Evolutionary conservation across 1,140 invertebrate genomes (phyloP).

Genomic region (Branchinecta lynchi): DNA sequence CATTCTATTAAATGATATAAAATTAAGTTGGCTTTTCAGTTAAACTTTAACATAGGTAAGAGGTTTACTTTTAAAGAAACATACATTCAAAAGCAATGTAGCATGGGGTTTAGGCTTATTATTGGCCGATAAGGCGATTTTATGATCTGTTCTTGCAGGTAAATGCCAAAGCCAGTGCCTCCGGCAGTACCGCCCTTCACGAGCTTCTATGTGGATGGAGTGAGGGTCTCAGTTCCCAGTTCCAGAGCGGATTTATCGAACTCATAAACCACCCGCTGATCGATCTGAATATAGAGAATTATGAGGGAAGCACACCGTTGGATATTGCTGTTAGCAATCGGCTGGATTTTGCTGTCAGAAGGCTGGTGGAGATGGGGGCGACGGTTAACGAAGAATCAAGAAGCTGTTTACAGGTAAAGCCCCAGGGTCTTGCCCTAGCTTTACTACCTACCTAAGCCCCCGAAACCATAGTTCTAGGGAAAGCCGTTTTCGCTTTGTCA

Average conservation of each 20-base stretch:
- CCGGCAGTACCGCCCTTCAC: constrained; percentile 17
- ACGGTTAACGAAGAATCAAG: constrained; percentile 16
- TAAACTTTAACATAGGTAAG: too few relatives aligned
- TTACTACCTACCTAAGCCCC: too few relatives aligned
- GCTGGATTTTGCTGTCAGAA: constrained; percentile 12
- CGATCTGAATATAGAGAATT: constrained; percentile 16
- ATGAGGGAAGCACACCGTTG: constrained; percentile 17
- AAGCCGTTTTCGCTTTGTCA: too few relatives aligned
- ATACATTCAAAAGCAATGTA: too few relatives aligned
- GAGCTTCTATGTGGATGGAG: constrained; percentile 18
- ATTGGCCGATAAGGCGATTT: too few relatives aligned
- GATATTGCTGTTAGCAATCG: constrained; percentile 18
- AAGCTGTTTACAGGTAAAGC: constrained; percentile 15
- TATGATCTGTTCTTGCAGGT: constrained; percentile 8
- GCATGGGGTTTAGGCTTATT: too few relatives aligned
- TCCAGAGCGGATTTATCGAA: constrained; percentile 12
- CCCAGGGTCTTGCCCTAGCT: too few relatives aligned
- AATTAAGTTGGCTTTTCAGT: too few relatives aligned
- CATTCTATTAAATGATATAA: too few relatives aligned
- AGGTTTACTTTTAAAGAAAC: too few relatives aligned
- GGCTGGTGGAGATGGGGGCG: constrained; percentile 16
- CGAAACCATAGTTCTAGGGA: too few relatives aligned
- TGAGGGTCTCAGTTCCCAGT: background rate
- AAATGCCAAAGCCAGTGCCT: constrained; percentile 12
- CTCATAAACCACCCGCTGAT: constrained; percentile 16